Conservation (phyloP, 2,888 invertebrate genomes). For the Sicus ferrugineus region DNA sequence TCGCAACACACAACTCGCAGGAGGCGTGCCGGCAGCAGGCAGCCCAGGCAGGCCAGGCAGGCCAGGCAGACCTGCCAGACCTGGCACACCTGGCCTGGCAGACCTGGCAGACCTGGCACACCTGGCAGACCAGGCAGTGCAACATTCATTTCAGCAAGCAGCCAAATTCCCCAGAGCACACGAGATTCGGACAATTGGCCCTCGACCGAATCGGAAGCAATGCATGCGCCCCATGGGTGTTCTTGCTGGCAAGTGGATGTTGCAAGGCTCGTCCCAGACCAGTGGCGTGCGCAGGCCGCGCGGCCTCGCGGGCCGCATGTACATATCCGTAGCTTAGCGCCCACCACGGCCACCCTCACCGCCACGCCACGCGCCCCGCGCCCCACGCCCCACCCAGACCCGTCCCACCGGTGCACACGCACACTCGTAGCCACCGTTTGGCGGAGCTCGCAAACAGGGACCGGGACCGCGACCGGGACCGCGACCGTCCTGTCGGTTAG, state of each 20-base stretch:
- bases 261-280: constrained; percentile 8
- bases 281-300: background rate
- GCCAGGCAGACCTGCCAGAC: too few relatives aligned
- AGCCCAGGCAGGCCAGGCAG: too few relatives aligned
- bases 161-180: too few relatives aligned
- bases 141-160: constrained; percentile 25
- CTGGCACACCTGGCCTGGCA: background rate
- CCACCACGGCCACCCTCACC: constrained; percentile 3
- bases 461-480: background rate
- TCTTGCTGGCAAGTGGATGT: constrained; percentile 30
- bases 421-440: background rate
- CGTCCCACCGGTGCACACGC: background rate
- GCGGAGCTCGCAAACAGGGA: background rate
- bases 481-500: background rate
- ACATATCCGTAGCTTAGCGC: constrained; percentile 15
- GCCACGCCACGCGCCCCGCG: constrained; percentile 13
- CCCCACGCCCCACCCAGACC: background rate
- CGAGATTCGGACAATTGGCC: too few relatives aligned
- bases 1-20: constrained; percentile 37
- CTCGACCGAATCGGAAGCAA: background rate
- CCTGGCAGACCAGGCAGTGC: constrained; percentile 7
- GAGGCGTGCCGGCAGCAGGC: too few relatives aligned
- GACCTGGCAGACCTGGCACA: background rate
- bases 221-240: background rate
- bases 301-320: background rate